A percentile compares a stretch with the other conserved stretches of the same genome.
These are phyloP conservation scores for Caenorhabditis drosophilae DNA, from an alignment of 2,888 invertebrate genomes.

Conservation along the genomic window DNA sequence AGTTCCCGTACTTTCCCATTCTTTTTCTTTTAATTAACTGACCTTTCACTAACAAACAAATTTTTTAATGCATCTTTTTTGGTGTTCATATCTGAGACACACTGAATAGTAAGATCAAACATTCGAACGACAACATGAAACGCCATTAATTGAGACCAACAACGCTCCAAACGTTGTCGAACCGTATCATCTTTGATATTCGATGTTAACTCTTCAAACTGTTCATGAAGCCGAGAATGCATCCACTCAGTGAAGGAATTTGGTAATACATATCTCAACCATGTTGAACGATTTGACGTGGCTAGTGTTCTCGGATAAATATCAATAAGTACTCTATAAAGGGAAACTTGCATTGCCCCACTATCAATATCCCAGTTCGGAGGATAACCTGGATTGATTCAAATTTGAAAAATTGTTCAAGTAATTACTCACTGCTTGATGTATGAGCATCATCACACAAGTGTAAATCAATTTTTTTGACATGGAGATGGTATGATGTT, in stretches of 20 bases:
- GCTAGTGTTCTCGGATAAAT: conserved; percentile 95
- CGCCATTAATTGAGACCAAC: conserved; percentile 62
- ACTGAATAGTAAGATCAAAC: conserved; percentile 76
- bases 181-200: conserved; percentile 61
- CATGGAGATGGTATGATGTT: conserved; percentile 90
- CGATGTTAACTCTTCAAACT: conserved; percentile 14
- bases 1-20: background rate
- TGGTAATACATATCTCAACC: conserved; percentile 58
- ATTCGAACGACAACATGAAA: conserved; percentile 62
- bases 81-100: conserved; percentile 78
- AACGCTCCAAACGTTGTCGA: conserved; percentile 48
- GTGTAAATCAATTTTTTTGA: conserved; percentile 89
- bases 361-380: conserved; percentile 75
- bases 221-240: conserved; percentile 19
- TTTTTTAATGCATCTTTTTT: conserved; percentile 82
- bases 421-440: conserved; percentile 35
- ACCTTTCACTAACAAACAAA: conserved; percentile 72
- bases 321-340: conserved; percentile 73
- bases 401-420: no score
- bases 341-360: conserved; percentile 88
- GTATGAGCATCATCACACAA: conserved; percentile 82
- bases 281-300: conserved; percentile 70
- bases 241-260: conserved; percentile 56
- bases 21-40: conserved; percentile 72
- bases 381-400: conserved; percentile 62